Percentiles rank a stretch among this genome's conserved stretches.
Conservation (phyloP, 2,797 vertebrate species). For the Yasuhikotakia modesta region DNA sequence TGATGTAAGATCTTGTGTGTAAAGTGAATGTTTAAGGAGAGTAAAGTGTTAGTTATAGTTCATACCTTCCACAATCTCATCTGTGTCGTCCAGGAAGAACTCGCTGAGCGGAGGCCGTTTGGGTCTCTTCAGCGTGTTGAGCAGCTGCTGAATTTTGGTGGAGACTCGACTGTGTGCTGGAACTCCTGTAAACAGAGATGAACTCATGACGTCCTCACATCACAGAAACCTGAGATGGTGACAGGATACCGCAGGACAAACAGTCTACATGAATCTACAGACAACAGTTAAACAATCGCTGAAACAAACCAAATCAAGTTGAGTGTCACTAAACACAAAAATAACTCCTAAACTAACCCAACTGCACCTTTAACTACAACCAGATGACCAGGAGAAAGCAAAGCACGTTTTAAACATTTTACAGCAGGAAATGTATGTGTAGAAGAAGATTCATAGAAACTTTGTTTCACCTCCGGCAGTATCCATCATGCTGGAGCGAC, state of each 20-base stretch:
- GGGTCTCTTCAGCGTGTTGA: conserved; percentile 96
- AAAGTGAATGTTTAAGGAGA: no score
- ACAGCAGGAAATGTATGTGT: background rate
- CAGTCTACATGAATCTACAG: background rate
- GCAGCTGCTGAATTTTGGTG: conserved; percentile 96
- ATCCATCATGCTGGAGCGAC: conserved; percentile 94
- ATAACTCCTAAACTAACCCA: conserved; percentile 56
- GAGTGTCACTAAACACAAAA: conserved; percentile 38
- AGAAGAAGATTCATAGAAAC: no score
- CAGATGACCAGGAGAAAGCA: no score
- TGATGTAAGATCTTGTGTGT: no score
- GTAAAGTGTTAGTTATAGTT: background rate
- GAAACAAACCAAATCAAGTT: conserved; percentile 40
- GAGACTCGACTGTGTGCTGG: conserved; percentile 95
- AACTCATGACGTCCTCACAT: conserved; percentile 42
- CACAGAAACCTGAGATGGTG: background rate
- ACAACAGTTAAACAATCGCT: background rate
- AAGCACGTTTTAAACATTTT: no score
- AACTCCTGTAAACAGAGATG: conserved; percentile 81
- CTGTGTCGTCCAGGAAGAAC: conserved; percentile 95
- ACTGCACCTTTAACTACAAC: conserved; percentile 71
- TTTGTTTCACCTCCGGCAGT: conserved; percentile 90
- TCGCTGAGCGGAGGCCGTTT: conserved; percentile 95
- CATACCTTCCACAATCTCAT: conserved; percentile 96
- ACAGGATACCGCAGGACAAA: conserved; percentile 8